These are phyloP conservation scores for Daphoenositta chrysoptera DNA, from an alignment of 2,113 vertebrate genomes.

Conservation along the genomic window DNA sequence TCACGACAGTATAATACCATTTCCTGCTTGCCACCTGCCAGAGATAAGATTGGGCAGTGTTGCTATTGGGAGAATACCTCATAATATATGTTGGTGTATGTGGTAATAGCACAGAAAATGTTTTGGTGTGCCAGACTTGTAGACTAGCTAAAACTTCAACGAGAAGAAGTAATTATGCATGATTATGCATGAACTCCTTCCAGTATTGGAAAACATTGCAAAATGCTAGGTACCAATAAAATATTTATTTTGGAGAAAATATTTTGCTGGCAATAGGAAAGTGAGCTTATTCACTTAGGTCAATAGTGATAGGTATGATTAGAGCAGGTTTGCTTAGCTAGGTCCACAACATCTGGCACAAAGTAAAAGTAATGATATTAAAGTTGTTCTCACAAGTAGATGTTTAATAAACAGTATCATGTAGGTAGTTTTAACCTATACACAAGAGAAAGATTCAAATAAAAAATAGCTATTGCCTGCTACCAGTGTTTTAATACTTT, in stretches of 20 bases:
- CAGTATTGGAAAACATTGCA: not conserved
- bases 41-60: not conserved
- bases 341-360: not conserved
- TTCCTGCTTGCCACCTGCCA: not conserved
- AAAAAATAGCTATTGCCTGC: not conserved
- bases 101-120: not conserved
- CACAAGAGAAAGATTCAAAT: not conserved
- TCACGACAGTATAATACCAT: not conserved
- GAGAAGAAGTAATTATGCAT: not conserved
- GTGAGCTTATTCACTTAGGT: not conserved
- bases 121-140: not conserved
- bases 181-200: not conserved
- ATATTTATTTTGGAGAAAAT: not conserved
- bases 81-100: not conserved
- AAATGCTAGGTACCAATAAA: not conserved
- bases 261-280: not conserved
- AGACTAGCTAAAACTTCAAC: not conserved
- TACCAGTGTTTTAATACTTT: not conserved
- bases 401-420: not conserved
- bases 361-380: not conserved
- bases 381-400: not conserved
- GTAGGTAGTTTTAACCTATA: not conserved
- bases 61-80: not conserved
- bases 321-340: not conserved
- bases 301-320: not conserved